Conservation (phyloP, 2,797 vertebrate species). For the Channallabes apus region DNA sequence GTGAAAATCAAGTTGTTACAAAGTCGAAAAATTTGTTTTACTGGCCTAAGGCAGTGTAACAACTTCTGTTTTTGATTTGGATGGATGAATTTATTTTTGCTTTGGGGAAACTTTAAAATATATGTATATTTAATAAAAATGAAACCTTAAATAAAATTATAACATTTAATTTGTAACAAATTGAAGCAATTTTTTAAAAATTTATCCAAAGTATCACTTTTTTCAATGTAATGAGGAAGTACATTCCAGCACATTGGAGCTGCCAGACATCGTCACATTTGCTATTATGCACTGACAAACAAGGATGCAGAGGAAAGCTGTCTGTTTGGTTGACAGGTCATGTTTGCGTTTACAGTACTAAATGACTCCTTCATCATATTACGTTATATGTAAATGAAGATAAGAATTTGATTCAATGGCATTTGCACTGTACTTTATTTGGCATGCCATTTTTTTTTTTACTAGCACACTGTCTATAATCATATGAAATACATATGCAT, state of each 20-base stretch:
- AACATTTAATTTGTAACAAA: no score
- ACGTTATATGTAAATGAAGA: not conserved
- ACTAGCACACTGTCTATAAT: not conserved
- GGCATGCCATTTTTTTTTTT: not conserved
- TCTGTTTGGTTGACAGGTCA: constrained; percentile 3
- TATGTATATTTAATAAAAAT: no score
- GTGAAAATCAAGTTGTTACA: no score
- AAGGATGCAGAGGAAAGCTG: not conserved
- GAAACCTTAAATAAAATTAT: no score
- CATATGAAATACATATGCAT: not conserved
- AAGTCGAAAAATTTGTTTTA: no score
- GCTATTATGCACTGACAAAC: not conserved
- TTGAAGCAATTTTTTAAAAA: no score
- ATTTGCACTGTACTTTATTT: not conserved
- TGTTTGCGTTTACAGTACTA: not conserved
- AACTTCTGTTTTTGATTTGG: no score
- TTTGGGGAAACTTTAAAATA: no score
- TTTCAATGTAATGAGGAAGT: no score
- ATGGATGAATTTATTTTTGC: no score
- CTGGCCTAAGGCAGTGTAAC: no score
- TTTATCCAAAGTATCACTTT: no score
- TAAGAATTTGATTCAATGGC: not conserved
- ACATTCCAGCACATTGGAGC: not conserved
- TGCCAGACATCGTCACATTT: not conserved
- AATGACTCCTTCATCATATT: not conserved